Evolutionary conservation across 2,113 vertebrate genomes (phyloP).

Genomic region (Sylvietta virens): DNA sequence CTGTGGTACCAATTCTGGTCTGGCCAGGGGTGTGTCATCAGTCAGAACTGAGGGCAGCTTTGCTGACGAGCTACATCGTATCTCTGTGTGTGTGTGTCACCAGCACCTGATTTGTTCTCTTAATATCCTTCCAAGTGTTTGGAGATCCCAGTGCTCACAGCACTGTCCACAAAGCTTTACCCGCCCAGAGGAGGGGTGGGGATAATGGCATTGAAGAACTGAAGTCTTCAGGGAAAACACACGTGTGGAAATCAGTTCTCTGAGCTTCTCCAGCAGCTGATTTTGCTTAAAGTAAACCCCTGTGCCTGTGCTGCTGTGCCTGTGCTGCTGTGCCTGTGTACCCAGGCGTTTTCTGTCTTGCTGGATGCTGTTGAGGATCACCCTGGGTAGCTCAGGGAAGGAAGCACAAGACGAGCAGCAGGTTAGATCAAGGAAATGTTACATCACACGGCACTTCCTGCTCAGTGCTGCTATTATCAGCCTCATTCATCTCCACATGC

Average conservation of each 20-base stretch:
- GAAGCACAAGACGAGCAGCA: neutral
- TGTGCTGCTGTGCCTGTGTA: neutral
- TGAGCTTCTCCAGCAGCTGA: neutral
- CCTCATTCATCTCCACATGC: neutral
- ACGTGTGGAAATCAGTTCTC: neutral
- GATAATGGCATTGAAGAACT: neutral
- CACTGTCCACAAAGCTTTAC: neutral
- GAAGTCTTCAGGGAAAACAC: neutral
- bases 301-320: rapidly evolving
- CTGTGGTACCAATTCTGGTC: neutral
- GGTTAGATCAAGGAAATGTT: conserved; percentile 48
- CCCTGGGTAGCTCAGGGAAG: neutral
- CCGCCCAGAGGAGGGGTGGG: neutral
- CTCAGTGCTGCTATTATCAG: conserved; percentile 23
- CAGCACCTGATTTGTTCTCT: neutral
- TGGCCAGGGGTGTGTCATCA: neutral
- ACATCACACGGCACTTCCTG: conserved; percentile 45
- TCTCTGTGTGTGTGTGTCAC: neutral
- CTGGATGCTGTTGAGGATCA: neutral
- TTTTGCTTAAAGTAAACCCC: neutral
- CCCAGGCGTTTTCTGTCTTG: neutral
- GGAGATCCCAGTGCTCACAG: neutral
- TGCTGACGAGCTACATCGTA: neutral
- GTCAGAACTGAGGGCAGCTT: neutral
- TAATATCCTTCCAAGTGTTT: neutral